Evolutionary conservation across 2,797 vertebrate species (phyloP), one percentile per base, ranked within the genome.

Genomic region (Rhabdophis nuchalis): DNA sequence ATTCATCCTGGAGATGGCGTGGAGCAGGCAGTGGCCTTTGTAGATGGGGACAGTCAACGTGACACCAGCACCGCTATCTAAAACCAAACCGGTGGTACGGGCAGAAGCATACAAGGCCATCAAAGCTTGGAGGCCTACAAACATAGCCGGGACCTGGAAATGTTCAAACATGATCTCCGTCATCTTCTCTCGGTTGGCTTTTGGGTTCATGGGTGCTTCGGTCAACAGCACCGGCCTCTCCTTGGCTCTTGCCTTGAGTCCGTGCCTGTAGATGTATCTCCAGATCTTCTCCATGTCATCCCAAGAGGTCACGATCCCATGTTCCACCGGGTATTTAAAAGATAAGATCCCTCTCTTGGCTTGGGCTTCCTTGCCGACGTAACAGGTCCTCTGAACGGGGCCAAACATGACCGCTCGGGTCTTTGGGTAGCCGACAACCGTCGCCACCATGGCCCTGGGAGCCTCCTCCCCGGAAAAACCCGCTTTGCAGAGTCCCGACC

Each of bases 91-190:
- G 0, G 95, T 93, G 0, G 93, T 95, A 16, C 77, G 57, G 9
- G 88, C 90, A 0, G 91, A 60, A 2, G 94, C 90, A 0, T 93
- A 95, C 16, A 95, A 94, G 1, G 91, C 95, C 16, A 96, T 23
- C 1, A 93, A 77, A 0, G 53, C 94, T 27, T 88, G 88, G 41
- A 88, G 61, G 3, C 88, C 68, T 50, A 95, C 27, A 0, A 93
- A 94, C 27, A 95, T 72, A 4, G 93, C 93, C 0, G 96, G 96
- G 9, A 93, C 93, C 7, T 89, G 87, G 86, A 93, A 95, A 58
- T 52, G 91, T 5, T 95, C 90, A 4, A 96, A 95, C 92, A 95
- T 85, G 1, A 60, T n/a, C 88, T 95, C 94, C 0, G 88, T 54
- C 87, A 50, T 88, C 86, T 91, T 93, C 57, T 93, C 89, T 23